A percentile compares a stretch with the other conserved stretches of the same genome.
phyloP scores from a whole-genome alignment of 1,140 invertebrate species.

The Magallana gigas region DNA sequence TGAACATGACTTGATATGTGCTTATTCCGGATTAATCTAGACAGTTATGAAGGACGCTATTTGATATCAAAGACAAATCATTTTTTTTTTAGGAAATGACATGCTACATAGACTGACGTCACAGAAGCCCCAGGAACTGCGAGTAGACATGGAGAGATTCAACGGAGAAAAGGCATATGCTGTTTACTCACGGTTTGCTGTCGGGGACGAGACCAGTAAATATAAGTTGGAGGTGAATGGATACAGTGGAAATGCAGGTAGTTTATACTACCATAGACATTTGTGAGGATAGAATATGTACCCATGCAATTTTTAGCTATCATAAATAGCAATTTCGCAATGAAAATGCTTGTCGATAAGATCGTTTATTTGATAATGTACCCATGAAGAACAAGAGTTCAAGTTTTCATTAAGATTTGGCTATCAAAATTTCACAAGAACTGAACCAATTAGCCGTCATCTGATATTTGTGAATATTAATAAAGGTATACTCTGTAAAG shows the following conservation, averaged over 20 bases:
- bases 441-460: too few relatives aligned
- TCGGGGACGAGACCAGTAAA: not conserved
- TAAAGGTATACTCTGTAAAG: too few relatives aligned
- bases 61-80: too few relatives aligned
- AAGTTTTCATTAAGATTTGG: not conserved
- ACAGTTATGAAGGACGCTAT: too few relatives aligned
- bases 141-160: slow-evolving; percentile 32
- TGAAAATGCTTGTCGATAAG: not conserved
- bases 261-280: not conserved
- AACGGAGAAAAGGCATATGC: not conserved
- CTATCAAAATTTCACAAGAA: not conserved
- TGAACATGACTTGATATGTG: too few relatives aligned
- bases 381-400: not conserved
- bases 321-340: not conserved
- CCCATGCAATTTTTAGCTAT: too few relatives aligned
- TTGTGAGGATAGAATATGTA: too few relatives aligned
- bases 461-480: too few relatives aligned
- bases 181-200: not conserved
- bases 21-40: too few relatives aligned
- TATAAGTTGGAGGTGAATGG: not conserved
- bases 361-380: not conserved
- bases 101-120: not conserved
- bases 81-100: not conserved
- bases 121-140: not conserved
- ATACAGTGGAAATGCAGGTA: slow-evolving; percentile 29